Percentiles rank a stretch among this genome's conserved stretches.
phyloP scores from a whole-genome alignment of 2,888 invertebrate species.

The Philereme vetulata region DNA sequence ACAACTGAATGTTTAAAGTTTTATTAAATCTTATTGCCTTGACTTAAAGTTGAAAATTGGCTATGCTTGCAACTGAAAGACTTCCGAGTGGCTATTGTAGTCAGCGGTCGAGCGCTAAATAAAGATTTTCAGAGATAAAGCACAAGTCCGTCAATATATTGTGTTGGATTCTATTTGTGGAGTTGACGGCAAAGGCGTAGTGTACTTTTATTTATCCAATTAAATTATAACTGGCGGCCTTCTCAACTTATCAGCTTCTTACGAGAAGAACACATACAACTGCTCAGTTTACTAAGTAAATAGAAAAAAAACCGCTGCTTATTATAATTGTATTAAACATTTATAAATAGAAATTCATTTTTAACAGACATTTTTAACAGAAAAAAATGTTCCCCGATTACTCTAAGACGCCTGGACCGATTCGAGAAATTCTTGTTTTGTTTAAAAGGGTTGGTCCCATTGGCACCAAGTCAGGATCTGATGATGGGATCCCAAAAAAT shows the following conservation, averaged over 20 bases:
- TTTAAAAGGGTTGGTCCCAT: too few relatives aligned
- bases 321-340: too few relatives aligned
- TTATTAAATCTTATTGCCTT: conserved; percentile 17
- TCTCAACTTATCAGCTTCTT: neutral
- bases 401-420: too few relatives aligned
- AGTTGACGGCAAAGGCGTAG: neutral
- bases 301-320: neutral
- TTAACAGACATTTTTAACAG: too few relatives aligned
- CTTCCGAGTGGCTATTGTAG: conserved; percentile 24
- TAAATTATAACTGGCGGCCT: conserved; percentile 7
- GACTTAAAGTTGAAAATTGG: conserved; percentile 21
- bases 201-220: conserved; percentile 9
- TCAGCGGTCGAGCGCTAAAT: conserved; percentile 30
- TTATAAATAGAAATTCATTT: too few relatives aligned
- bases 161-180: conserved; percentile 28
- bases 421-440: too few relatives aligned
- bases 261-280: neutral
- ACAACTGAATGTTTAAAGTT: conserved; percentile 5
- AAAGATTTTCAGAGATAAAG: conserved; percentile 32
- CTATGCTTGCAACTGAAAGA: neutral
- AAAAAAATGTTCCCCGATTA: too few relatives aligned
- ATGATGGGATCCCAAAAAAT: too few relatives aligned
- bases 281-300: neutral
- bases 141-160: conserved; percentile 31
- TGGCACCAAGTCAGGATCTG: too few relatives aligned